Conservation (phyloP, 2,113 vertebrate genomes). For the Raja brachyura region DNA sequence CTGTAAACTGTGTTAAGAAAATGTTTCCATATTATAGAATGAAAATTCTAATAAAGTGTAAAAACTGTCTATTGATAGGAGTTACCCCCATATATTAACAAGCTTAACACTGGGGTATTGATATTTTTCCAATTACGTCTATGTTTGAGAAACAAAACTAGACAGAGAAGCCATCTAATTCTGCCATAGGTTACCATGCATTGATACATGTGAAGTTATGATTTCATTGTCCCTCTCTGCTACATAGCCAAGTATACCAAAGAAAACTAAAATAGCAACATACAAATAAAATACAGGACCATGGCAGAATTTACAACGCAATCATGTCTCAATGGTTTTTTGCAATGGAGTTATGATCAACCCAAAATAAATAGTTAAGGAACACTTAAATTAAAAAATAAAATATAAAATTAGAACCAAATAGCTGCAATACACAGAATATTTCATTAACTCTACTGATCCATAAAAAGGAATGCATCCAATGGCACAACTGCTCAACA, state of each 20-base stretch:
- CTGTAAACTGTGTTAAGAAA: neutral
- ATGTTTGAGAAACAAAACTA: neutral
- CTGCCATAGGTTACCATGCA: neutral
- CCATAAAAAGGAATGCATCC: too few relatives aligned
- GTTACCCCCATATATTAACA: neutral
- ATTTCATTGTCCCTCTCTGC: neutral
- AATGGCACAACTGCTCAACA: too few relatives aligned
- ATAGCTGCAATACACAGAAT: too few relatives aligned
- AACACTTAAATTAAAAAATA: neutral
- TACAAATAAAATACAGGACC: neutral
- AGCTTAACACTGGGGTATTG: neutral
- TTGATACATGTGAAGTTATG: neutral
- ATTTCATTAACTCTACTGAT: too few relatives aligned
- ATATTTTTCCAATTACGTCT: neutral
- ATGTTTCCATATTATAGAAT: neutral
- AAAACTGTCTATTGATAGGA: neutral
- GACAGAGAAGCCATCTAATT: neutral
- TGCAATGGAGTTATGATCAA: neutral
- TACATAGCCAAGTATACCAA: neutral
- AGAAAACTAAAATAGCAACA: neutral
- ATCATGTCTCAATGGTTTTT: neutral
- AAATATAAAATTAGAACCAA: too few relatives aligned
- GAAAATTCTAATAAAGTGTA: neutral
- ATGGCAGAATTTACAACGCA: neutral
- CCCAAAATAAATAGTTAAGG: neutral